Evolutionary conservation across 1,140 invertebrate species (phyloP).

Genomic region (Scaptodrosophila lebanonensis): DNA sequence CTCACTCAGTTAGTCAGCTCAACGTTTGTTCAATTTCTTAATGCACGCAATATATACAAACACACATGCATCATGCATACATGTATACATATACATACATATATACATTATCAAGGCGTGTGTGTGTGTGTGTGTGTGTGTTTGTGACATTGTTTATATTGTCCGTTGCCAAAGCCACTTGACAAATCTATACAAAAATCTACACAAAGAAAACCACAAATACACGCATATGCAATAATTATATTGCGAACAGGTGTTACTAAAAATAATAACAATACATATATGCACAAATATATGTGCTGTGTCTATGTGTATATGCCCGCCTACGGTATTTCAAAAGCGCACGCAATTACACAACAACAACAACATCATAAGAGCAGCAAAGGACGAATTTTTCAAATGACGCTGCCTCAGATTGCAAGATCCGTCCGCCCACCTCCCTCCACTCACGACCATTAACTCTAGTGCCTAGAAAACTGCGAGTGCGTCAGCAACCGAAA

Average conservation of each 20-base stretch:
- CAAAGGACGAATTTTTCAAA: too few species aligned
- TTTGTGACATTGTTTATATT: constrained; percentile 52
- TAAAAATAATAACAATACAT: constrained; percentile 34
- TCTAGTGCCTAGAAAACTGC: too few species aligned
- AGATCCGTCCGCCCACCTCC: too few species aligned
- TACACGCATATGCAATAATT: constrained; percentile 7
- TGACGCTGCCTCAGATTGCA: too few species aligned
- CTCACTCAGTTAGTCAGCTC: too few species aligned
- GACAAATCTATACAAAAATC: constrained; percentile 43
- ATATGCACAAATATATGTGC: constrained; percentile 13
- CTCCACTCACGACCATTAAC: too few species aligned
- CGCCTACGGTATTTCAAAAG: constrained; percentile 32
- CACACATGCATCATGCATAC: constrained; percentile 8
- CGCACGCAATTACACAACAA: constrained; percentile 16
- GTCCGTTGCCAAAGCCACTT: constrained; percentile 65
- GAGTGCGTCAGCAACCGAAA: too few species aligned
- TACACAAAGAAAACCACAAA: constrained; percentile 44
- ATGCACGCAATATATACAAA: constrained; percentile 15
- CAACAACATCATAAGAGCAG: too few species aligned
- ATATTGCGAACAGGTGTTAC: constrained; percentile 52
- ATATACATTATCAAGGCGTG: too few species aligned
- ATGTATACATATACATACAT: not conserved
- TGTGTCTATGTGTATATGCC: too few species aligned
- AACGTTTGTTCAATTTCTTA: constrained; percentile 49
- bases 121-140: constrained; percentile 1